phyloP scores from a whole-genome alignment of 64 coral and sea anemone species.

The Montipora capricornis region DNA sequence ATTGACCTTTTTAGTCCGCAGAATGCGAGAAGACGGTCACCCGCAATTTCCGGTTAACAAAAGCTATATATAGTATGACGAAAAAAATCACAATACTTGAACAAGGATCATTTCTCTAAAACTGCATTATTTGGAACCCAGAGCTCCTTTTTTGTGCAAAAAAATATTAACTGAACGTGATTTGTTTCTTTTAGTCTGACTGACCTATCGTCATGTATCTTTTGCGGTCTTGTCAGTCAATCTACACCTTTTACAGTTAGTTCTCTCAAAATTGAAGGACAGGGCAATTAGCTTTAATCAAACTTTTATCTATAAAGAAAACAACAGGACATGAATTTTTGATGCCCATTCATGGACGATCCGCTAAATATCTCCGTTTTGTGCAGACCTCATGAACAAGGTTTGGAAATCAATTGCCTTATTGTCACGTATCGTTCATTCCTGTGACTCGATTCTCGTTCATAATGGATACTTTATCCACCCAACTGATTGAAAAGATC shows the following conservation, averaged over 20 bases:
- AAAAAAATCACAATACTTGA: not conserved
- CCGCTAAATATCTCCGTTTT: too few relatives aligned
- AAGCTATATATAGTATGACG: not conserved
- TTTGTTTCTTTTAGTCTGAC: too few relatives aligned
- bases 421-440: too few relatives aligned
- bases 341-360: not conserved
- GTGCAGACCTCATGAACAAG: too few relatives aligned
- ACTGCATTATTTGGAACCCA: not conserved
- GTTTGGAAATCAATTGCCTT: too few relatives aligned
- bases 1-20: not conserved
- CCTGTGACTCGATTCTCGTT: too few relatives aligned
- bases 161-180: too few relatives aligned
- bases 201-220: not conserved
- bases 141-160: too few relatives aligned
- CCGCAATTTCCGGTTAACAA: constrained; percentile 4
- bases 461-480: too few relatives aligned
- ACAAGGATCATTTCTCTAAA: not conserved
- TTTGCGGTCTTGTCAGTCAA: constrained; percentile 8
- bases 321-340: not conserved
- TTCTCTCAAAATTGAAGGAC: too few relatives aligned
- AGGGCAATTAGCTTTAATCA: not conserved
- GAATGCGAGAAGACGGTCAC: not conserved
- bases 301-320: not conserved
- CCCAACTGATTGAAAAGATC: too few relatives aligned
- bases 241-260: too few relatives aligned